phyloP scores from a whole-genome alignment of 1,140 invertebrate species.

The Drosophila repletoides region DNA sequence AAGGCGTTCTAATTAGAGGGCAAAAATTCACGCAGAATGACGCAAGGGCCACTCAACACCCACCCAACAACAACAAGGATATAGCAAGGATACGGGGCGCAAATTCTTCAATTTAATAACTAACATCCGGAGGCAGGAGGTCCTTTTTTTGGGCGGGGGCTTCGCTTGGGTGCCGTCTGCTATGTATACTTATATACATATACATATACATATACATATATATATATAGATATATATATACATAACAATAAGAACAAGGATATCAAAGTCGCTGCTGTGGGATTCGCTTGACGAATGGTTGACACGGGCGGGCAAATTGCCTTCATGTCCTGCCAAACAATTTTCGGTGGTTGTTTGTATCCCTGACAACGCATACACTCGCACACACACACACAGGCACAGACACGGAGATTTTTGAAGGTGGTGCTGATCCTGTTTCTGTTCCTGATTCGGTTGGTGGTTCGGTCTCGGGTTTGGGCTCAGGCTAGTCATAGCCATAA shows the following conservation, averaged over 20 bases:
- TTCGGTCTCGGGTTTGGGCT: conserved; percentile 29
- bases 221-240: conserved; percentile 9
- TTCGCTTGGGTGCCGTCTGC: conserved; percentile 32
- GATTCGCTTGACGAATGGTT: conserved; percentile 69
- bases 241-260: conserved; percentile 54
- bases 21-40: conserved; percentile 71
- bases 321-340: conserved; percentile 3
- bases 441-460: conserved; percentile 27
- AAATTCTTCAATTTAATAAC: conserved; percentile 80
- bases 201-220: not conserved
- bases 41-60: conserved; percentile 50
- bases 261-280: conserved; percentile 35
- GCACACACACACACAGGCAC: not conserved
- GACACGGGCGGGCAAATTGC: conserved; percentile 47
- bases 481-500: no score
- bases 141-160: not conserved
- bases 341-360: conserved; percentile 54
- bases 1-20: conserved; percentile 78
- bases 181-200: no score
- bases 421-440: not conserved
- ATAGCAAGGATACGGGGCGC: conserved; percentile 42
- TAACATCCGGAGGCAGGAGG: conserved; percentile 63
- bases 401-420: not conserved
- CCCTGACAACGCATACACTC: conserved; percentile 1
- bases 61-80: conserved; percentile 37